phyloP scores from a whole-genome alignment of 1,140 invertebrate genomes.

The Microvelia longipes region DNA sequence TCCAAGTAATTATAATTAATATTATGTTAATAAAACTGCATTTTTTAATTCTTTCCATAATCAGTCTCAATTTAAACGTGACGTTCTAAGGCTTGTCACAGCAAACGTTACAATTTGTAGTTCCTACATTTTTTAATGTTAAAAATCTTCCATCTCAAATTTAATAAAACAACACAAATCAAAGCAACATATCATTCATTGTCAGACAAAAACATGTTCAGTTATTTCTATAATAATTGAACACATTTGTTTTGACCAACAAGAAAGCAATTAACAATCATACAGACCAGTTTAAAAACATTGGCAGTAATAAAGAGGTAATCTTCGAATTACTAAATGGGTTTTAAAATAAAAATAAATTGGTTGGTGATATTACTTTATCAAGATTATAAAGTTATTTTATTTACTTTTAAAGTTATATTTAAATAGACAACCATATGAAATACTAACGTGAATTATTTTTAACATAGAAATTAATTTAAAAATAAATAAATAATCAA shows the following conservation, averaged over 20 bases:
- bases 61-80: slow-evolving; percentile 14
- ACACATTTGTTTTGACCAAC: too few species aligned
- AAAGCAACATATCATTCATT: not conserved
- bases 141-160: too few species aligned
- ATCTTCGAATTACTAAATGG: too few species aligned
- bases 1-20: not conserved
- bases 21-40: not conserved
- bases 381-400: not conserved
- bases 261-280: too few species aligned
- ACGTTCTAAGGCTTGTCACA: slow-evolving; percentile 12
- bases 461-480: slow-evolving; percentile 1
- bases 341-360: too few species aligned
- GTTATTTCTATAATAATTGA: too few species aligned
- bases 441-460: slow-evolving; percentile 10
- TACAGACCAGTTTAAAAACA: not conserved
- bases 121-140: not conserved
- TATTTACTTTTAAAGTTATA: slow-evolving; percentile 2
- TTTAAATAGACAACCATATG: slow-evolving; percentile 9
- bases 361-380: not conserved
- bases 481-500: not conserved
- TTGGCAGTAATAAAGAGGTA: slow-evolving; percentile 10
- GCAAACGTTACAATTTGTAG: slow-evolving; percentile 8
- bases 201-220: too few species aligned
- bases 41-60: slow-evolving; percentile 8
- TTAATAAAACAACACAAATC: too few species aligned